Evolutionary conservation across 2,113 vertebrate genomes (phyloP).

Genomic region (Toxotes chatareus): DNA sequence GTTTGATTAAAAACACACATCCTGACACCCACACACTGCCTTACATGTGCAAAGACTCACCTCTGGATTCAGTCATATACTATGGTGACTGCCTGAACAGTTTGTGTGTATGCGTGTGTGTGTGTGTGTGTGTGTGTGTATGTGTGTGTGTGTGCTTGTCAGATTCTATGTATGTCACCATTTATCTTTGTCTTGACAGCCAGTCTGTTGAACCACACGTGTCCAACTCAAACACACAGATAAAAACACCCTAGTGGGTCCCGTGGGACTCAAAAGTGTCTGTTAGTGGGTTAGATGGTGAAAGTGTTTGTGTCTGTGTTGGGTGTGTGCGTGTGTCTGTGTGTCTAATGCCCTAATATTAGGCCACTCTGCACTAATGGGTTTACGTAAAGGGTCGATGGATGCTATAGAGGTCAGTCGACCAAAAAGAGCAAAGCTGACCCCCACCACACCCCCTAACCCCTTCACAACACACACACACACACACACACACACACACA

Average conservation of each 20-base stretch:
- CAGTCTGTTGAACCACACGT: constrained; percentile 45
- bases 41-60: constrained; percentile 14
- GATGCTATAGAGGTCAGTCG: constrained; percentile 62
- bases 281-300: constrained; percentile 1
- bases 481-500: constrained; percentile 15
- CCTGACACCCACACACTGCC: constrained; percentile 20
- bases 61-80: constrained; percentile 49
- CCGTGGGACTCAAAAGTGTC: constrained; percentile 15
- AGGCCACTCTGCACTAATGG: constrained; percentile 72
- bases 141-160: constrained; percentile 12
- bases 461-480: not conserved
- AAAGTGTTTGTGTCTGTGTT: constrained; percentile 11
- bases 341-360: constrained; percentile 40
- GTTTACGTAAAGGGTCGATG: constrained; percentile 79
- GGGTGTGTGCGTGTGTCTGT: not conserved
- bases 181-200: constrained; percentile 65
- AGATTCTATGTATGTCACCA: constrained; percentile 23
- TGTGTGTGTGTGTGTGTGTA: not conserved
- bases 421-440: constrained; percentile 65
- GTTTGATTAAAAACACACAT: constrained; percentile 39
- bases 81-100: constrained; percentile 7
- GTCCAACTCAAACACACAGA: constrained; percentile 63
- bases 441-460: not conserved
- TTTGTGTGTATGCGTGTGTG: not conserved
- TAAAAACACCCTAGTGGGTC: constrained; percentile 40